Conservation (phyloP, 2,113 vertebrate genomes). For the Phycodurus eques region DNA sequence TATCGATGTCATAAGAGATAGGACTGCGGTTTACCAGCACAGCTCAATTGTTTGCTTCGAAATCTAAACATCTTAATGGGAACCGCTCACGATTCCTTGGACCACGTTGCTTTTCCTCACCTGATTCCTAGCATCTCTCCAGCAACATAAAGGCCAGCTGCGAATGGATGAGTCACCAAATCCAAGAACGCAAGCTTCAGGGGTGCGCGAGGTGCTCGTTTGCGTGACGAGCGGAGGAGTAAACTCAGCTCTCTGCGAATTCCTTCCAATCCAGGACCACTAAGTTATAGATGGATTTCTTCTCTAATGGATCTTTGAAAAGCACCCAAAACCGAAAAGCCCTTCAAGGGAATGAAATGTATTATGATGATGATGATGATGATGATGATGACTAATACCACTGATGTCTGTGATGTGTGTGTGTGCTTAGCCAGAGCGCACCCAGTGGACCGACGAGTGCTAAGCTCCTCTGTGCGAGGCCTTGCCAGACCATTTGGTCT, state of each 20-base stretch:
- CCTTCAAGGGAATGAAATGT: conserved; percentile 26
- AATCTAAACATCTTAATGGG: conserved; percentile 38
- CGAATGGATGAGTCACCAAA: conserved; percentile 48
- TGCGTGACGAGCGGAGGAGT: conserved; percentile 2
- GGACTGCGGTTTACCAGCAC: conserved; percentile 32
- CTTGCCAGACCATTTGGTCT: conserved; percentile 32
- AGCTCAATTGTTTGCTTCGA: conserved; percentile 15
- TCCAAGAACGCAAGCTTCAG: conserved; percentile 35
- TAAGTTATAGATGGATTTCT: not conserved
- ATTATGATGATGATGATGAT: conserved; percentile 22
- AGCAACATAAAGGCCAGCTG: conserved; percentile 36
- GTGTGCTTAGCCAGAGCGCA: conserved; percentile 20
- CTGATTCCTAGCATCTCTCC: conserved; percentile 37
- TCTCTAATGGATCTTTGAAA: conserved; percentile 1
- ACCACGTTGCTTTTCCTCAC: conserved; percentile 39
- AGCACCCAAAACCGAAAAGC: conserved; percentile 22
- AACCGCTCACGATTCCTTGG: conserved; percentile 32
- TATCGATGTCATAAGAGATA: conserved; percentile 55
- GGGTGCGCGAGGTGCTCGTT: conserved; percentile 31
- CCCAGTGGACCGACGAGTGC: conserved; percentile 11
- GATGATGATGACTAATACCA: conserved; percentile 10
- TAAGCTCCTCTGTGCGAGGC: conserved; percentile 25
- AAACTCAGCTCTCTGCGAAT: not conserved
- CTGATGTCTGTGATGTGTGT: conserved; percentile 27
- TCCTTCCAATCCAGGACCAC: not conserved